phyloP scores from a whole-genome alignment of 2,888 invertebrate species.

The Lepeophtheirus nordmannii region DNA sequence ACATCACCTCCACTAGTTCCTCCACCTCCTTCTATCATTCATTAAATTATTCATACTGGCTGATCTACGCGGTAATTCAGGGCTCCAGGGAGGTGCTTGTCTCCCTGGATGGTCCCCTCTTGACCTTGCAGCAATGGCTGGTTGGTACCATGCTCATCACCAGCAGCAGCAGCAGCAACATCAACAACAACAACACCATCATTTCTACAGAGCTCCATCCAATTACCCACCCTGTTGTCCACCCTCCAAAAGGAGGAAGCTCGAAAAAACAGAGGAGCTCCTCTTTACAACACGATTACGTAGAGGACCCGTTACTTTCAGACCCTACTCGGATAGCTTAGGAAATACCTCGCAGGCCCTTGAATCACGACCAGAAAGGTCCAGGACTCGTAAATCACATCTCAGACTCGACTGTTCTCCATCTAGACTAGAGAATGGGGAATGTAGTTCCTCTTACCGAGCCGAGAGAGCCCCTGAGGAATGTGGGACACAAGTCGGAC shows the following conservation, averaged over 20 bases:
- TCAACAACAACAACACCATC: too few relatives aligned
- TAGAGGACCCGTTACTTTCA: slow-evolving; percentile 13
- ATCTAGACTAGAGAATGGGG: neutral
- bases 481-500: neutral
- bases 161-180: too few relatives aligned
- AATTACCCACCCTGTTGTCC: neutral
- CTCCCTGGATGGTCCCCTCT: neutral
- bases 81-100: neutral
- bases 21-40: neutral
- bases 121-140: neutral
- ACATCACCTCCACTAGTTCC: too few relatives aligned
- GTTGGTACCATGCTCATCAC: neutral
- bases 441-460: neutral
- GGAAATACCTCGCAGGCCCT: neutral
- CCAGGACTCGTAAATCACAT: neutral
- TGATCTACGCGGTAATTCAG: slow-evolving; percentile 2
- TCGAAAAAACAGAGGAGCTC: neutral
- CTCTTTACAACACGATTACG: neutral
- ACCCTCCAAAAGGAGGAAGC: neutral
- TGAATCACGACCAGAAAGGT: neutral
- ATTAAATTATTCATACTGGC: neutral
- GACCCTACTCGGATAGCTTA: slow-evolving; percentile 16
- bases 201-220: too few relatives aligned
- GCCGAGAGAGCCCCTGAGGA: neutral
- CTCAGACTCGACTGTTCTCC: neutral